These are phyloP conservation scores for Urocyon cinereoargenteus DNA, from an alignment of 2,797 vertebrate genomes.

Conservation along the genomic window DNA sequence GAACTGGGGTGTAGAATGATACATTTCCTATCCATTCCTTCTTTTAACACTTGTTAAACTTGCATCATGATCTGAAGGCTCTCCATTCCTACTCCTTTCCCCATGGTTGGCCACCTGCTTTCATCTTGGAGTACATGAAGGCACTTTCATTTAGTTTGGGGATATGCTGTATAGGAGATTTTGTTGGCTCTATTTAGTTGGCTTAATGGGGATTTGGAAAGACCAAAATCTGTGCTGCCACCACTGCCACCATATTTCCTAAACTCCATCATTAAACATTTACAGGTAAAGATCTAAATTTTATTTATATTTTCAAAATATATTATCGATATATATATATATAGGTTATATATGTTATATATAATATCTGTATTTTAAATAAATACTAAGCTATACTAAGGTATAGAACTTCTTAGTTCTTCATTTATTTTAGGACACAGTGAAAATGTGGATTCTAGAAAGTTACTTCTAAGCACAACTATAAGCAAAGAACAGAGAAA, in stretches of 20 bases:
- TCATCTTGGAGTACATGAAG: not conserved
- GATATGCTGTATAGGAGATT: not conserved
- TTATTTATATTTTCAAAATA: not conserved
- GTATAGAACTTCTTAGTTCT: not conserved
- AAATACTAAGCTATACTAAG: not conserved
- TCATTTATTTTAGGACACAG: not conserved
- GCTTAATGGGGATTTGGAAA: not conserved
- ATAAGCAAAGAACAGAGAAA: not conserved
- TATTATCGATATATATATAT: too few species aligned
- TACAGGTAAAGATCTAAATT: not conserved
- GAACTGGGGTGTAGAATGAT: not conserved
- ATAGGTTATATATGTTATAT: not conserved
- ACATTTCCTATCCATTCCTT: not conserved
- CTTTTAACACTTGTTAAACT: not conserved
- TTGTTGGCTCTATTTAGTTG: not conserved
- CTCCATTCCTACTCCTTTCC: not conserved
- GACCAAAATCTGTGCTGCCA: not conserved
- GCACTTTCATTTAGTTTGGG: not conserved
- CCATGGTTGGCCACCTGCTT: not conserved
- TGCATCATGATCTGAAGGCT: not conserved
- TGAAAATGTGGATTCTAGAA: not conserved
- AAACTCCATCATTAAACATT: not conserved
- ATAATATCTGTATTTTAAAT: not conserved
- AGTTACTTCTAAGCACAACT: not conserved
- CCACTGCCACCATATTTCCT: not conserved